Base-by-base conservation (phyloP, 2,113 vertebrate genomes). In the Tetrao urogallus region DNA sequence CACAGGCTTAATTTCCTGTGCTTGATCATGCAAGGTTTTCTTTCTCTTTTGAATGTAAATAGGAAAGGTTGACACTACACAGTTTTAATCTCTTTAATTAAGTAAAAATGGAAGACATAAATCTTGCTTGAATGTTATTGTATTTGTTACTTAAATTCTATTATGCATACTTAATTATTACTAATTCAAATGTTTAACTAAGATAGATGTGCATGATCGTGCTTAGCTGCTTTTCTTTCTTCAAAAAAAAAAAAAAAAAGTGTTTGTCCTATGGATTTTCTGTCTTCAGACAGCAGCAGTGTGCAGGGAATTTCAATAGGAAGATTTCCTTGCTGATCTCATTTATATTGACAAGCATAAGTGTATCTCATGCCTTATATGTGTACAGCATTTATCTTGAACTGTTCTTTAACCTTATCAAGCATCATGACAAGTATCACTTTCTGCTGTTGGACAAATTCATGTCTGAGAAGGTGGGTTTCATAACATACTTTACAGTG, bases 31-130 rank as follows among this genome's bases (percentile, higher is more conserved):
- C 1, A 4, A 30, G 11, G 50, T 15, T 40, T 52, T 32, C 22
- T 73, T 92, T 66, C 25, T 52, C 10, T 52, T 34, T 86, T 81
- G 4, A 65, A 11, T 4, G 1, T 80, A 77, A 94, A 70, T 36
- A 85, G 50, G 47, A 88, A 75, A 90, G 9, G 56, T 81, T 94
- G 94, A 93, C 61, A 47, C 32, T 82, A 56, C 22, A 70, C 82
- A 95, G 79, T 24, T 95, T 95, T 91, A 56, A 8, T 42, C 32
- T 18, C 94, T 77, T 88, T 91, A 88, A 94, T 95, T 50, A 88
- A 88, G 60, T 91, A 77, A 77, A 95, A 74, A 70, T 80, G 28
- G 72, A 88, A 91, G n/a, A 12, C 85, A 94, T 93, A 74, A 74
- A 88, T 95, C 93, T 83, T 86, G 36, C 63, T 70, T 63, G n/a